These are phyloP conservation scores for Triplophysa rosa DNA, from an alignment of 2,113 vertebrate genomes.

Conservation along the genomic window DNA sequence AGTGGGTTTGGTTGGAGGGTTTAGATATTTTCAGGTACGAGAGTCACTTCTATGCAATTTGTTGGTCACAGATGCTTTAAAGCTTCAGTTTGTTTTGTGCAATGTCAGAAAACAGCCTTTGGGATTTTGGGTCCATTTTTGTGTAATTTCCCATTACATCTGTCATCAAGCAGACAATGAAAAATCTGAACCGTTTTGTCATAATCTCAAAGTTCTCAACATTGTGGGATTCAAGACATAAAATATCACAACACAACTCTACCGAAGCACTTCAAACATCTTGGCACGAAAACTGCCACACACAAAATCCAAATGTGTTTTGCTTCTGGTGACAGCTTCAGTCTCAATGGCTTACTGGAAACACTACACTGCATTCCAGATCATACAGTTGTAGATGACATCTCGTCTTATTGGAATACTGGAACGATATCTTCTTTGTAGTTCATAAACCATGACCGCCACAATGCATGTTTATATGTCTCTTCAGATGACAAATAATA, in stretches of 20 bases:
- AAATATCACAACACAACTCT: background rate
- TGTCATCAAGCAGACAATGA: conserved; percentile 19
- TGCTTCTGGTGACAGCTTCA: background rate
- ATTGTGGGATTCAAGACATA: background rate
- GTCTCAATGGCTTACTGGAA: conserved; percentile 12
- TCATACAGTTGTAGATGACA: conserved; percentile 8
- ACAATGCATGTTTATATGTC: conserved; percentile 22
- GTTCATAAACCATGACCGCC: background rate
- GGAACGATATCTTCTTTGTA: conserved; percentile 28
- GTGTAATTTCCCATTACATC: background rate
- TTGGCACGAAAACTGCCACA: conserved; percentile 5
- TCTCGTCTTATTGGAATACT: conserved; percentile 18
- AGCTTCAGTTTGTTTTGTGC: background rate
- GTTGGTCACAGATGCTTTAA: conserved; percentile 13
- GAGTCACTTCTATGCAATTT: conserved; percentile 13
- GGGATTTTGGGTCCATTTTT: background rate
- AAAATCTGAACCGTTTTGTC: conserved; percentile 47
- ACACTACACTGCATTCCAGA: conserved; percentile 13
- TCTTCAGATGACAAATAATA: conserved; percentile 16
- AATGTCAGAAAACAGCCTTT: conserved; percentile 13
- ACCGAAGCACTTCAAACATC: conserved; percentile 5
- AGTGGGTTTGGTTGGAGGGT: background rate
- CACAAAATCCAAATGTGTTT: background rate
- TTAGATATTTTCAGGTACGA: background rate
- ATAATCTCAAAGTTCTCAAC: background rate